Evolutionary conservation across 53 echinoderm and acorn worm genomes (phyloP), one percentile per base, ranked within the genome.

Genomic region (Paracentrotus lividus): DNA sequence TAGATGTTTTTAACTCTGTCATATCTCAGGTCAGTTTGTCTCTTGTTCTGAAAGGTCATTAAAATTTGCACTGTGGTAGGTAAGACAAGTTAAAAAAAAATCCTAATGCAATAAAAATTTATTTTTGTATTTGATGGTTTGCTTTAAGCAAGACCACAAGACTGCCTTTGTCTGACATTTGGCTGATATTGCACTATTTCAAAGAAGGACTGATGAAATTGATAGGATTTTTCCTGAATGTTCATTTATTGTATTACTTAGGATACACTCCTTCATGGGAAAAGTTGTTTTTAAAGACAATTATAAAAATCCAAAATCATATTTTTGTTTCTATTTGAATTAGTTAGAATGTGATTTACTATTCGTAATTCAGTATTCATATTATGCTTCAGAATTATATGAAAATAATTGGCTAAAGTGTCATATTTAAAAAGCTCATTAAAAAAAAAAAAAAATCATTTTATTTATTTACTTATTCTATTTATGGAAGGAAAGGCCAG

Each of bases 1-100:
- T 90, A 90, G 91, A 44, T 90, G 91, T 90, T 90, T 90, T 90
- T 57, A 42, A 40, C 90, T 34, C 90, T 52, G 54, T 91, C 92
- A 90, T 90, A 90, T 52, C 90, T 49, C 72, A 78, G 92, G 81
- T 77, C 54, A 56, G 43, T 49, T 90, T 90, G 75, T 52, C 36
- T 90, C 75, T 32, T 34, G 16, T 55, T 36, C 56, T 20, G 12
- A 33, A 53, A 72, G 91, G 91, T 69, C 91, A 90, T 72, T 90
- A 68, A 90, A 90, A 31, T 27, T 42, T 89, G 61, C 43, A 24
- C 61, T 58, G 86, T 56, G 86, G 55, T 54, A 86, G 86, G 86
- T 56, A 24, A 31, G 36, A 56, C 18, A 56, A 34, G 86, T 86
- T 13, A 45, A 81, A 26, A 15, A n/a, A 45, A 81, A 26, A 15